These are phyloP conservation scores for Nemoura dubitans DNA, from an alignment of 2,888 invertebrate species.

Conservation along the genomic window DNA sequence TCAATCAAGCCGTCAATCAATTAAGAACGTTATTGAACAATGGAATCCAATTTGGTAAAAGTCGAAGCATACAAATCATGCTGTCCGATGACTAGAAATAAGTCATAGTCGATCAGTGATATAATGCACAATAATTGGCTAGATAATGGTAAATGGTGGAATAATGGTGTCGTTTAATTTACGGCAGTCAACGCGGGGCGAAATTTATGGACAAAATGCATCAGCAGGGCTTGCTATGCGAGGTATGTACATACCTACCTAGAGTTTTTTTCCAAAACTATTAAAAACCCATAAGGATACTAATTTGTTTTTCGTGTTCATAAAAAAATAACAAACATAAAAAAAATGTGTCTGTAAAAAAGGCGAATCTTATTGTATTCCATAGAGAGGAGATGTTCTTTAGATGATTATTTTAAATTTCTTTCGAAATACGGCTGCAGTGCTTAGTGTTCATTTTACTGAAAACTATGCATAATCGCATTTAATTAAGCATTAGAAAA, in stretches of 20 bases:
- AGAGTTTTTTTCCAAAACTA: not conserved
- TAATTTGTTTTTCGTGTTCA: no score
- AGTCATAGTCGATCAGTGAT: not conserved
- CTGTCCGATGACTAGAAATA: not conserved
- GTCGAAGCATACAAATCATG: not conserved
- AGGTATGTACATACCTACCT: no score
- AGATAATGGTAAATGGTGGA: not conserved
- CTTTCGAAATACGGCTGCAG: no score
- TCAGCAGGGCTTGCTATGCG: not conserved
- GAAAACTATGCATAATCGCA: no score
- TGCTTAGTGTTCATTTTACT: no score
- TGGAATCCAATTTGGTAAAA: not conserved
- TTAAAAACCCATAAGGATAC: no score
- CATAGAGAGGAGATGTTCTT: no score
- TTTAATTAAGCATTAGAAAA: no score
- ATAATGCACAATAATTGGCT: constrained; percentile 7
- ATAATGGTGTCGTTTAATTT: not conserved
- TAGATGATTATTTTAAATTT: no score
- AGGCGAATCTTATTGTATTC: no score
- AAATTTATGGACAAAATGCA: not conserved
- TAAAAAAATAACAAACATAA: no score
- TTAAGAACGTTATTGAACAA: not conserved
- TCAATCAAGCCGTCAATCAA: constrained; percentile 7
- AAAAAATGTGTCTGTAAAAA: no score
- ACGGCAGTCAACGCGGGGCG: not conserved